Evolutionary conservation across 2,113 vertebrate genomes (phyloP).

Genomic region (Charadrius vociferus): DNA sequence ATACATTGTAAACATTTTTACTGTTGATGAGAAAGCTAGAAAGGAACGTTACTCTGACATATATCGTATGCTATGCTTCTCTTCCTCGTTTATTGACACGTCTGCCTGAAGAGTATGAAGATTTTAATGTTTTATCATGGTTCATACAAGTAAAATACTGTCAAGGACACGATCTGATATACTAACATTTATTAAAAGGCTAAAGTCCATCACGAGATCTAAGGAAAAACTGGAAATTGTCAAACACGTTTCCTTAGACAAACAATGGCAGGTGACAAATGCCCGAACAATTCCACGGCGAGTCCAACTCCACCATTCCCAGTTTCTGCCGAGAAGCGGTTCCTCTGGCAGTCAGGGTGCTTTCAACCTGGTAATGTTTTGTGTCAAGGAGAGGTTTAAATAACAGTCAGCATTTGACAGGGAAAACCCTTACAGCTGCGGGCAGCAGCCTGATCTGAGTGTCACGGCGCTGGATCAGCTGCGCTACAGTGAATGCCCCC

Average conservation of each 20-base stretch:
- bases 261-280: conserved; percentile 75
- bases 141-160: conserved; percentile 82
- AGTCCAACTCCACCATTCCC: conserved; percentile 60
- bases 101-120: conserved; percentile 73
- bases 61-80: conserved; percentile 70
- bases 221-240: conserved; percentile 79
- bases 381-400: conserved; percentile 60
- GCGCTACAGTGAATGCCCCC: not conserved
- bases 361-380: not conserved
- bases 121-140: conserved; percentile 75
- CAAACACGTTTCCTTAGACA: conserved; percentile 80
- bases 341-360: conserved; percentile 54
- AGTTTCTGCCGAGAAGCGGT: conserved; percentile 56
- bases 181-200: conserved; percentile 83
- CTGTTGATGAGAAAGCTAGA: conserved; percentile 78
- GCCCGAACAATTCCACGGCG: conserved; percentile 69
- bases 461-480: not conserved
- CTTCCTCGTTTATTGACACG: conserved; percentile 66
- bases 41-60: conserved; percentile 72
- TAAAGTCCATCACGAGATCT: conserved; percentile 81
- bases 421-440: conserved; percentile 3
- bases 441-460: not conserved
- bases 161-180: conserved; percentile 81
- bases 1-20: conserved; percentile 83
- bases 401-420: conserved; percentile 59